These are phyloP conservation scores for Cosmorhoe ocellata DNA, from an alignment of 2,888 invertebrate genomes.

Conservation along the genomic window DNA sequence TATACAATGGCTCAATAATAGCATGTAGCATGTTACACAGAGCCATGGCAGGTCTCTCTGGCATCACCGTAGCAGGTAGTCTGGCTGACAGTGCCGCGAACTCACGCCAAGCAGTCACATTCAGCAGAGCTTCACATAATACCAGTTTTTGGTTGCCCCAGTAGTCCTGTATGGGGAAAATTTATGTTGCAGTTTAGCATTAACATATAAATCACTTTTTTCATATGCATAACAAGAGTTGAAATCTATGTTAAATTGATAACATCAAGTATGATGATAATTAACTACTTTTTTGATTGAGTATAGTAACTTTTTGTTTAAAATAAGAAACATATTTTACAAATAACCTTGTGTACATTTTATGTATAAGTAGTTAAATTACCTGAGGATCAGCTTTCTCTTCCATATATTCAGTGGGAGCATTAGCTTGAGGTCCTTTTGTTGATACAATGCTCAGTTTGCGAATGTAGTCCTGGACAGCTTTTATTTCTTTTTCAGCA, in stretches of 20 bases:
- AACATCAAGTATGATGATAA: too few relatives aligned
- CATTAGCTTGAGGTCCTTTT: constrained; percentile 90
- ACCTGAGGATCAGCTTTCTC: constrained; percentile 87
- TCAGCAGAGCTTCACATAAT: constrained; percentile 93
- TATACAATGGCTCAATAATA: constrained; percentile 93
- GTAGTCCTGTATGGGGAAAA: constrained; percentile 60
- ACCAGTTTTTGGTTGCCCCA: constrained; percentile 96
- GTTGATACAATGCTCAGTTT: constrained; percentile 91
- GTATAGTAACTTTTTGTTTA: too few relatives aligned
- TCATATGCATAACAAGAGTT: too few relatives aligned
- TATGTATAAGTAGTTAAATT: constrained; percentile 11
- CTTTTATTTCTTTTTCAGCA: constrained; percentile 91
- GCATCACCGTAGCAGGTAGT: constrained; percentile 91
- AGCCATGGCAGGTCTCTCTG: constrained; percentile 89
- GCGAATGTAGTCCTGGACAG: constrained; percentile 93
- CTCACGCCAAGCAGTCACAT: constrained; percentile 95
- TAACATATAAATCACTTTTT: too few relatives aligned
- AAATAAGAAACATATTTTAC: too few relatives aligned
- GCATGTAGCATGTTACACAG: constrained; percentile 91
- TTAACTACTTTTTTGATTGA: too few relatives aligned
- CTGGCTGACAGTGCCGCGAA: constrained; percentile 90
- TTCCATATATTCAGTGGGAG: constrained; percentile 83
- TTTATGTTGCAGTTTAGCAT: too few relatives aligned
- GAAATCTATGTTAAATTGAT: too few relatives aligned
- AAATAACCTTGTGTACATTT: too few relatives aligned